Percentiles rank a stretch among this genome's conserved stretches.
Conservation (phyloP, 2,888 invertebrate species). For the Melipona beecheii region DNA sequence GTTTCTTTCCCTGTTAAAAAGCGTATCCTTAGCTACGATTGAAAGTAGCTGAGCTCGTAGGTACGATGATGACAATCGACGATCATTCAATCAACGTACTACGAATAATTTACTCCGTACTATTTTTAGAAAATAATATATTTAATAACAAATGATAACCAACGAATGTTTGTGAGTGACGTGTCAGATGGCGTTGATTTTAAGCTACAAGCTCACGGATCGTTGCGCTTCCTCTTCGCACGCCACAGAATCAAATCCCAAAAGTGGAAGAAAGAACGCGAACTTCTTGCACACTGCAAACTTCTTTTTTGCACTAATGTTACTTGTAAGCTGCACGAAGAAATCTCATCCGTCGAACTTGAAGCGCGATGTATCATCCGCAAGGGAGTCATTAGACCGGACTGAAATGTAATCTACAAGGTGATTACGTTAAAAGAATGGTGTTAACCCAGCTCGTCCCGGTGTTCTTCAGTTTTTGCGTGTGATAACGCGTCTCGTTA, state of each 20-base stretch:
- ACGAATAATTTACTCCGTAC: too few species aligned
- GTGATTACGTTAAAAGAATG: not conserved
- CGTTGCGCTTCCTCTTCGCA: not conserved
- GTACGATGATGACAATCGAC: too few species aligned
- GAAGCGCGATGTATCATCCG: not conserved
- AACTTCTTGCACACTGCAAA: not conserved
- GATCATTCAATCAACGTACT: too few species aligned
- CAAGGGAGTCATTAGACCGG: not conserved
- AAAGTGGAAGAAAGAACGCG: not conserved
- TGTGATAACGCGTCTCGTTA: constrained; percentile 14
- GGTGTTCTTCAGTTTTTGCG: not conserved
- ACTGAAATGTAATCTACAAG: not conserved
- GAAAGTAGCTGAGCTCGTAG: too few species aligned
- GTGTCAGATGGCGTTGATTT: too few species aligned
- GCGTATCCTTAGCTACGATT: too few species aligned
- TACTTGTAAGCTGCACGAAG: not conserved
- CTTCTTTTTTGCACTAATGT: not conserved
- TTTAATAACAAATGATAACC: too few species aligned
- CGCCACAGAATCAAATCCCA: not conserved
- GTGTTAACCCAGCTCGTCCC: not conserved
- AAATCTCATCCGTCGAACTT: not conserved
- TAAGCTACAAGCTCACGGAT: too few species aligned
- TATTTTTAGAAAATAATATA: too few species aligned
- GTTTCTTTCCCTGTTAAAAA: too few species aligned
- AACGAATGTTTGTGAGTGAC: too few species aligned